These are phyloP conservation scores for Scelioninae gen. 1 DNA, from an alignment of 2,888 invertebrate genomes.

Conservation along the genomic window DNA sequence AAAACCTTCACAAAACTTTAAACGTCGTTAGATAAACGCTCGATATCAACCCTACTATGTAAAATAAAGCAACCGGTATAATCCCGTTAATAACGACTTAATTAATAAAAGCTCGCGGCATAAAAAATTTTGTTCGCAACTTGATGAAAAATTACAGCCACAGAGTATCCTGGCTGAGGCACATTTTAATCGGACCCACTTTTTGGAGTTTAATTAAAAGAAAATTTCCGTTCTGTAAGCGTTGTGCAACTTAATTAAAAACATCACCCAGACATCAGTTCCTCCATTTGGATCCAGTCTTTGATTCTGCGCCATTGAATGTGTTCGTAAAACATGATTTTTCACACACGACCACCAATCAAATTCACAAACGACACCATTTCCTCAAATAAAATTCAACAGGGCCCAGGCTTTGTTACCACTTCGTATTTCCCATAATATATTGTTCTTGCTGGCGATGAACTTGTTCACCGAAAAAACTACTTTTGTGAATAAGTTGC, in stretches of 20 bases:
- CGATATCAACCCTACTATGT: slow-evolving; percentile 6
- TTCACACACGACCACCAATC: neutral
- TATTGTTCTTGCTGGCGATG: neutral
- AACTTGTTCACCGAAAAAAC: no score
- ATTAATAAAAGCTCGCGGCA: slow-evolving; percentile 11
- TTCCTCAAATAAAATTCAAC: slow-evolving; percentile 19
- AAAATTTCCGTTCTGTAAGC: slow-evolving; percentile 7
- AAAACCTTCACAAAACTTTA: slow-evolving; percentile 13
- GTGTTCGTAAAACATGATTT: neutral
- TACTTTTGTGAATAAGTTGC: neutral
- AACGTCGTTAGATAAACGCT: slow-evolving; percentile 15
- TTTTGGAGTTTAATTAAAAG: slow-evolving; percentile 25
- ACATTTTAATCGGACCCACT: slow-evolving; percentile 15
- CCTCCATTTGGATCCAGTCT: slow-evolving; percentile 9
- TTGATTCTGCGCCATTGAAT: slow-evolving; percentile 12
- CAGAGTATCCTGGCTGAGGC: neutral
- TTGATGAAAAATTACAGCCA: slow-evolving; percentile 22
- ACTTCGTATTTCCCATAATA: slow-evolving; percentile 25
- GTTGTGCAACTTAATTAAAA: slow-evolving; percentile 26
- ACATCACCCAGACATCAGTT: slow-evolving; percentile 12
- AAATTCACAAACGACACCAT: slow-evolving; percentile 9
- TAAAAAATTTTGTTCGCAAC: slow-evolving; percentile 13
- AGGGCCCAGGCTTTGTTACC: slow-evolving; percentile 14
- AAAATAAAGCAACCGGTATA: neutral
- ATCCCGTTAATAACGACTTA: slow-evolving; percentile 22